Evolutionary conservation across 2,888 invertebrate genomes (phyloP).

Genomic region (Tenthredo amoena): DNA sequence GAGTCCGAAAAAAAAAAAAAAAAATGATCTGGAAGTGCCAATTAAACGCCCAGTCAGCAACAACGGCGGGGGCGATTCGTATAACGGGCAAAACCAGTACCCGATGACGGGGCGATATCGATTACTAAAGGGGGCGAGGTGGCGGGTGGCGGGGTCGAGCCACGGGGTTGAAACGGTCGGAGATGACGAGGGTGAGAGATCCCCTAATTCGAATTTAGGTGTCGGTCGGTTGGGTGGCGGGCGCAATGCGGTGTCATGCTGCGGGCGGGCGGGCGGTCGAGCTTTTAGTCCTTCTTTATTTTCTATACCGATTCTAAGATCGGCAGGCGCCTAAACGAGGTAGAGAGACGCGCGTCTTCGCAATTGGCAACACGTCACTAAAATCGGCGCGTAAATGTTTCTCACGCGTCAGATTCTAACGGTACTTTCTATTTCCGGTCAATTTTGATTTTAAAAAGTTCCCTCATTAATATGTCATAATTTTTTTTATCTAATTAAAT

Average conservation of each 20-base stretch:
- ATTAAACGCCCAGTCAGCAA: slow-evolving; percentile 45
- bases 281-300: neutral
- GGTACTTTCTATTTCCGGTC: no score
- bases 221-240: slow-evolving; percentile 72
- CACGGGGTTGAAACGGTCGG: slow-evolving; percentile 49
- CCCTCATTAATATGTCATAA: no score
- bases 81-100: slow-evolving; percentile 12
- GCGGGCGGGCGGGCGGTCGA: slow-evolving; percentile 65
- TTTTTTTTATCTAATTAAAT: neutral
- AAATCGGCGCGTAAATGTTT: neutral
- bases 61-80: slow-evolving; percentile 3
- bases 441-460: no score
- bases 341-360: neutral
- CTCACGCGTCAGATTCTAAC: neutral
- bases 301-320: neutral
- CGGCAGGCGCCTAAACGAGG: neutral
- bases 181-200: slow-evolving; percentile 71
- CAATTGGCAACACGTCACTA: neutral
- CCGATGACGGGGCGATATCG: slow-evolving; percentile 55
- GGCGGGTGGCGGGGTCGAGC: slow-evolving; percentile 42
- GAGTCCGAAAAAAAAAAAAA: neutral
- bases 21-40: neutral
- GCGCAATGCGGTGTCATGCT: slow-evolving; percentile 74
- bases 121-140: slow-evolving; percentile 49
- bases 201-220: slow-evolving; percentile 76